Conservation (phyloP, 2,797 vertebrate genomes). For the Coregonus ussuriensis region DNA sequence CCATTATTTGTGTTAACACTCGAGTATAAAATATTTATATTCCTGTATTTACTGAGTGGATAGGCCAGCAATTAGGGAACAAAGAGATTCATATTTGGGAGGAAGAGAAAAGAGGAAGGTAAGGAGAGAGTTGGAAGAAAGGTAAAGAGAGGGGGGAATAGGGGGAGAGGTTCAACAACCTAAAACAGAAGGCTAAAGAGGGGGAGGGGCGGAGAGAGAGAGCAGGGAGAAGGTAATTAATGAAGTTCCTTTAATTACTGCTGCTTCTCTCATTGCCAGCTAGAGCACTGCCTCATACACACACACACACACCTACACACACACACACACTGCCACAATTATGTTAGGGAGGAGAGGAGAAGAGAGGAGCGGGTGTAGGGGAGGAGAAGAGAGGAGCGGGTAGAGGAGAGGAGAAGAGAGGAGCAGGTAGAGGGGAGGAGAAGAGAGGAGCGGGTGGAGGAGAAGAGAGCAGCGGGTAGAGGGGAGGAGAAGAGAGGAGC, state of each 20-base stretch:
- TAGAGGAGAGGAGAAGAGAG: constrained; percentile 16
- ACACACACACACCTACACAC: constrained; percentile 1
- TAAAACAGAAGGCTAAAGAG: not conserved
- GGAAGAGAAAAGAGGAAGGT: constrained; percentile 8
- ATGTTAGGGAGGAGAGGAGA: constrained; percentile 20
- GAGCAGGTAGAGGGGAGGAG: constrained; percentile 14
- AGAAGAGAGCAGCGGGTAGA: constrained; percentile 7
- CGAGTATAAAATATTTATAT: not conserved
- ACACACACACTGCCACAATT: not conserved
- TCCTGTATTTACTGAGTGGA: constrained; percentile 17
- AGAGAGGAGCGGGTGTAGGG: constrained; percentile 49
- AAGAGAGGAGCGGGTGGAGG: constrained; percentile 33
- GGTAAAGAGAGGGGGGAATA: not conserved
- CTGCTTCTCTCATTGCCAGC: constrained; percentile 12
- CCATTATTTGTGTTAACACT: no score
- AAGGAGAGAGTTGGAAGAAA: not conserved
- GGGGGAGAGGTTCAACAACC: not conserved
- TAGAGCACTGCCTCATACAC: not conserved
- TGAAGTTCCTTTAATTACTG: constrained; percentile 48
- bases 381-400: no score
- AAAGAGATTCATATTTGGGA: constrained; percentile 25
- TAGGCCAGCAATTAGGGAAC: constrained; percentile 32
- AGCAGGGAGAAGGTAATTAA: constrained; percentile 47
- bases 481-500: constrained; percentile 20
- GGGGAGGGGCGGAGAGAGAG: constrained; percentile 31